phyloP scores from a whole-genome alignment of 2,113 vertebrate genomes.

The Thalassarche chlororhynchos region DNA sequence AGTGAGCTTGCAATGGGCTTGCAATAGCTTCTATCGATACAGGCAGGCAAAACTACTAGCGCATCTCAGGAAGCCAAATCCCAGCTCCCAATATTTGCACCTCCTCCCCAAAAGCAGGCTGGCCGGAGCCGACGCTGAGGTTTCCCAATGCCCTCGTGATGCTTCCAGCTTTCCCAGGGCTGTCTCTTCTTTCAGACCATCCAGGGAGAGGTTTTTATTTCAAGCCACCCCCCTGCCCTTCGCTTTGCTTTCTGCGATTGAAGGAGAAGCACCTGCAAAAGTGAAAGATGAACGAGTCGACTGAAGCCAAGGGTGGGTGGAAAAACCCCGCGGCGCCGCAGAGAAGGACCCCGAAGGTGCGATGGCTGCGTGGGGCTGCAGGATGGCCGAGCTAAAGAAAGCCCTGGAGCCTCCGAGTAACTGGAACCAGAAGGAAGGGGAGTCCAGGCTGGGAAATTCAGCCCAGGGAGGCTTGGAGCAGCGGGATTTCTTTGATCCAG shows the following conservation, averaged over 20 bases:
- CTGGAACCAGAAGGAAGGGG: background rate
- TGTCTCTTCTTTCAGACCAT: background rate
- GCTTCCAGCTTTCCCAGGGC: background rate
- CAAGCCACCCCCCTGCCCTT: background rate
- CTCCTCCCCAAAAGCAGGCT: background rate
- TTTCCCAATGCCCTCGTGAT: rapidly evolving
- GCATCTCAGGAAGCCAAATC: background rate
- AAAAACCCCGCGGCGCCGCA: rapidly evolving
- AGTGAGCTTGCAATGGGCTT: background rate
- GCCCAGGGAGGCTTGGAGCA: background rate
- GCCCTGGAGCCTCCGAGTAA: background rate
- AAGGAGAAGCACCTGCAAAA: background rate
- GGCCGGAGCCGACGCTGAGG: rapidly evolving
- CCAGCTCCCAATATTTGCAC: background rate
- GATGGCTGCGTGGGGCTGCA: background rate
- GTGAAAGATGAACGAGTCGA: background rate
- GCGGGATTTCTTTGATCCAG: background rate
- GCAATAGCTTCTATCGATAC: rapidly evolving
- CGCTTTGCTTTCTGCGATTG: rapidly evolving
- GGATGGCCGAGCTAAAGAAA: background rate
- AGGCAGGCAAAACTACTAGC: rapidly evolving
- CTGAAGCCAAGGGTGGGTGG: background rate
- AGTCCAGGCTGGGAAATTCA: background rate
- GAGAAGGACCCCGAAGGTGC: background rate
- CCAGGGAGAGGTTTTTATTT: background rate